These are phyloP conservation scores for Aurelia sp. DNA, from an alignment of 30 jellyfish, hydroid and myxozoan genomes.

Conservation along the genomic window DNA sequence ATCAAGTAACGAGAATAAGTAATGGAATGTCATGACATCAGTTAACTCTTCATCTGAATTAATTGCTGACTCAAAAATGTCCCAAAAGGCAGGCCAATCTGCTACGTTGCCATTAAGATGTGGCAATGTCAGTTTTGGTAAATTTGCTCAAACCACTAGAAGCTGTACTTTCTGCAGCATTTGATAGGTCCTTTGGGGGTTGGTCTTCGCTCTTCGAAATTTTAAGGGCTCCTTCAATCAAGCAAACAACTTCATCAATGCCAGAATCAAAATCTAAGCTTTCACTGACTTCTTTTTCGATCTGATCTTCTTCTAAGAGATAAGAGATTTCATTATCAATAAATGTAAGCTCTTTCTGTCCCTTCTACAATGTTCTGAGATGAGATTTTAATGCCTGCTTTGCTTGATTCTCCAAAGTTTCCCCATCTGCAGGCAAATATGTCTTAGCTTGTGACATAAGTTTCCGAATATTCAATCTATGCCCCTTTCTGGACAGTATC, in stretches of 20 bases:
- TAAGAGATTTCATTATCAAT: background rate
- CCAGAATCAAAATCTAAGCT: slow-evolving; percentile 2
- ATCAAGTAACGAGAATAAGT: slow-evolving; percentile 19
- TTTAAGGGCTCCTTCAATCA: slow-evolving; percentile 6
- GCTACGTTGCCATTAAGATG: background rate
- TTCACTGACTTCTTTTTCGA: too few relatives aligned
- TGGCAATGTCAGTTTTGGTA: slow-evolving; percentile 34
- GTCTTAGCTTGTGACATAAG: background rate
- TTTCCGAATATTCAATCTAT: slow-evolving; percentile 19
- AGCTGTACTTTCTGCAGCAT: too few relatives aligned
- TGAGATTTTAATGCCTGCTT: background rate
- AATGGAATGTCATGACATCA: slow-evolving; percentile 22
- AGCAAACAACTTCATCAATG: background rate
- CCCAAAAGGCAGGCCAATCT: slow-evolving; percentile 33
- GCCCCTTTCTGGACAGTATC: slow-evolving; percentile 21
- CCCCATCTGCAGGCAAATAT: too few relatives aligned
- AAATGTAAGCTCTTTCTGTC: slow-evolving; percentile 3
- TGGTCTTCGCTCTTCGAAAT: too few relatives aligned
- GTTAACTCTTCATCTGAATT: slow-evolving; percentile 22
- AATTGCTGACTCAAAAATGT: slow-evolving; percentile 13
- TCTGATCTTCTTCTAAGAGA: too few relatives aligned
- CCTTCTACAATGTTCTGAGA: slow-evolving; percentile 10
- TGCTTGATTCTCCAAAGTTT: background rate
- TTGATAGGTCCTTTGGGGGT: too few relatives aligned
- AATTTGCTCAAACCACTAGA: slow-evolving; percentile 1